Evolutionary conservation across 1,140 invertebrate species (phyloP).

Genomic region (Cydia amplana): DNA sequence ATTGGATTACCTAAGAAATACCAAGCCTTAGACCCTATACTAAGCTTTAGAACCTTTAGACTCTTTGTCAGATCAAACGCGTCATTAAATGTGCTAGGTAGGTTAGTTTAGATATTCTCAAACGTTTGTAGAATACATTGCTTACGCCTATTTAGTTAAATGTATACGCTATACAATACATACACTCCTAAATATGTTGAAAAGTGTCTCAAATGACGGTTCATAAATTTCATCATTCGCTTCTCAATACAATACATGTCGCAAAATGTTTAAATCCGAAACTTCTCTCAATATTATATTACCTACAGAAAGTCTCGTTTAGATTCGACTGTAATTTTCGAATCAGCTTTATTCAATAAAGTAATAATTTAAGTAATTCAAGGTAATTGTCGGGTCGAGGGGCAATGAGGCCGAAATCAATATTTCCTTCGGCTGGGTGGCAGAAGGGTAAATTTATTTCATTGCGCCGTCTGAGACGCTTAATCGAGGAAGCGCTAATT

Average conservation of each 20-base stretch:
- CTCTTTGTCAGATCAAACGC: too few relatives aligned
- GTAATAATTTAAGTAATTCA: constrained; percentile 36
- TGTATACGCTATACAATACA: too few relatives aligned
- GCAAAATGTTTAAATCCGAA: too few relatives aligned
- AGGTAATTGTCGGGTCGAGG: constrained; percentile 37
- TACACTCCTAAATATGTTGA: too few relatives aligned
- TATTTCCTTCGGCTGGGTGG: constrained; percentile 40
- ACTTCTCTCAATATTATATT: background rate
- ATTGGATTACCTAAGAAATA: too few relatives aligned
- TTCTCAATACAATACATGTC: background rate
- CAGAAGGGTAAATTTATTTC: constrained; percentile 51
- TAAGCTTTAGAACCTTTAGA: background rate
- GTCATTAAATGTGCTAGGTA: too few relatives aligned
- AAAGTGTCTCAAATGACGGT: background rate
- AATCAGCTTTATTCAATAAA: constrained; percentile 33
- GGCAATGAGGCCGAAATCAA: constrained; percentile 43
- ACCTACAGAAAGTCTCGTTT: background rate
- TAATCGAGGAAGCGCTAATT: constrained; percentile 50
- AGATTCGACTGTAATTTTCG: background rate
- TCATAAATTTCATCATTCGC: background rate
- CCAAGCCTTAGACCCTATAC: too few relatives aligned
- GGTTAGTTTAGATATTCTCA: too few relatives aligned
- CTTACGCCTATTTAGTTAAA: too few relatives aligned
- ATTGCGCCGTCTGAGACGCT: constrained; percentile 42
- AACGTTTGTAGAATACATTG: too few relatives aligned